Evolutionary conservation across 23 tunicate species (phyloP).

Genomic region (Phallusia fumigata): DNA sequence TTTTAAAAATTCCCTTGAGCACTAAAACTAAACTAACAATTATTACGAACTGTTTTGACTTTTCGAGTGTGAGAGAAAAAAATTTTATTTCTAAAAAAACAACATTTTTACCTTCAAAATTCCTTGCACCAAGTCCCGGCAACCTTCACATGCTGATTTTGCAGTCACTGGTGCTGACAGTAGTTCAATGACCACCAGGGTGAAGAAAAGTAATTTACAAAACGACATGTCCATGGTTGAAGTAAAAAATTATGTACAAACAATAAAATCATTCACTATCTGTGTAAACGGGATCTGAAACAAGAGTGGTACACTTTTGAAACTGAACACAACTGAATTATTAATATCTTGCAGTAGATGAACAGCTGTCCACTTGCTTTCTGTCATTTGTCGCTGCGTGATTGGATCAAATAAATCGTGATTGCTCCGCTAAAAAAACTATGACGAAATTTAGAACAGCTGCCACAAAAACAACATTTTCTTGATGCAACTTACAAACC

Average conservation of each 20-base stretch:
- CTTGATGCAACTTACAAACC: too few species aligned
- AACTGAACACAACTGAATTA: too few species aligned
- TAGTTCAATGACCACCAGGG: not conserved
- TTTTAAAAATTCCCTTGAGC: too few species aligned
- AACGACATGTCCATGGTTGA: not conserved
- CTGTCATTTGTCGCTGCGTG: not conserved
- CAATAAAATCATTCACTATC: not conserved
- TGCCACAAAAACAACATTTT: too few species aligned
- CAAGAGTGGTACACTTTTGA: not conserved
- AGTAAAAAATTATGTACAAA: conserved; percentile 19
- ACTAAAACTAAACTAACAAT: too few species aligned
- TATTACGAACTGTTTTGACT: too few species aligned
- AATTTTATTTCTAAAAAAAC: too few species aligned
- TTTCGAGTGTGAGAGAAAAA: too few species aligned
- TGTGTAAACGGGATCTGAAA: conserved; percentile 1
- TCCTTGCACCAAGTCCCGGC: conserved; percentile 70
- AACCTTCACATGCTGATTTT: conserved; percentile 64
- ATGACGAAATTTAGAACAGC: too few species aligned
- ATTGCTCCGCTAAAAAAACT: not conserved
- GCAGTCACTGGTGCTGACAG: conserved; percentile 13
- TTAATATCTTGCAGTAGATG: too few species aligned
- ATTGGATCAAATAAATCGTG: not conserved
- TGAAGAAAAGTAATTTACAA: conserved; percentile 12
- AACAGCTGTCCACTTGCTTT: too few species aligned
- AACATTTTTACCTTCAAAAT: conserved; percentile 50